Conservation (phyloP, 2,888 invertebrate genomes). For the Ceraclea dissimilis region DNA sequence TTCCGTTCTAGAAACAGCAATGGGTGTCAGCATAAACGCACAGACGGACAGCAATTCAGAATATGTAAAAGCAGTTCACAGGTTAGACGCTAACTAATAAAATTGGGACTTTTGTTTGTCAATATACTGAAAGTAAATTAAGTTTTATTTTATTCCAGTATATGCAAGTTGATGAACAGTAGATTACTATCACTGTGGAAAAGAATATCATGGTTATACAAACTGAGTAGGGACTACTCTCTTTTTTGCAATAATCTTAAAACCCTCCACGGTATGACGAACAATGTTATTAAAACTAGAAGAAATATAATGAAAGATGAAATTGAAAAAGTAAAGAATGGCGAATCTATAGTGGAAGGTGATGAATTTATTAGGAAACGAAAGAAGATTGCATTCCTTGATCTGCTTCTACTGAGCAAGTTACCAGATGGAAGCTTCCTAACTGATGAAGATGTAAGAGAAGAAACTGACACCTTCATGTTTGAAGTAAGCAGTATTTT, state of each 20-base stretch:
- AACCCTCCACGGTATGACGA: constrained; percentile 30
- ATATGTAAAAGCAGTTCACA: constrained; percentile 45
- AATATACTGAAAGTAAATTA: no score
- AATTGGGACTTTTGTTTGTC: background rate
- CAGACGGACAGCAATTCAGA: constrained; percentile 43
- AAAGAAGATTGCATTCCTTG: constrained; percentile 33
- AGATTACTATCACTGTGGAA: constrained; percentile 11
- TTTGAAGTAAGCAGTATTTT: constrained; percentile 32
- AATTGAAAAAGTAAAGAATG: constrained; percentile 9
- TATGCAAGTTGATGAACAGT: constrained; percentile 12
- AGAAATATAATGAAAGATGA: constrained; percentile 23
- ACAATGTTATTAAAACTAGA: constrained; percentile 28
- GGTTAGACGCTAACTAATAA: no score
- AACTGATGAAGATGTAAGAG: constrained; percentile 31
- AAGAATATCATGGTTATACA: constrained; percentile 18
- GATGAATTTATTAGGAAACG: constrained; percentile 2
- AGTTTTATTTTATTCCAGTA: constrained; percentile 7
- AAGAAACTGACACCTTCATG: constrained; percentile 37
- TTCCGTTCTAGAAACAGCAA: constrained; percentile 54
- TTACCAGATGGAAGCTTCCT: constrained; percentile 29
- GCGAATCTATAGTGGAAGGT: background rate
- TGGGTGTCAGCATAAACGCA: constrained; percentile 54
- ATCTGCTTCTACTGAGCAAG: constrained; percentile 31
- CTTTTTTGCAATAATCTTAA: constrained; percentile 33
- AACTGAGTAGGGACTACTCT: constrained; percentile 37